Conservation (phyloP, 37 sponge, comb jelly and placozoan species). For the Beroe forskalii region DNA sequence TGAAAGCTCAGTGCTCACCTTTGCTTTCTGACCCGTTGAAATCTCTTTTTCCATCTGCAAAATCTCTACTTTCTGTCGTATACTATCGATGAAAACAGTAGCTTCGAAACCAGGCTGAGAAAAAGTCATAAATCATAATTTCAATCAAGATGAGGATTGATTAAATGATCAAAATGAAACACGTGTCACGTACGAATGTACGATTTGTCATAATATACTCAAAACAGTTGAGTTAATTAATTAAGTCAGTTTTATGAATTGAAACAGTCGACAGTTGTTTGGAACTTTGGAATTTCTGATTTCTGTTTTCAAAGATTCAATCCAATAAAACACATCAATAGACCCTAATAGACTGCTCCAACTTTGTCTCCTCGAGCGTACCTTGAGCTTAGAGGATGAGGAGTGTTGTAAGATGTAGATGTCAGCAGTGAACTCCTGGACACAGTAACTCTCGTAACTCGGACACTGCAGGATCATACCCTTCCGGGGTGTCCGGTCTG, state of each 20-base stretch:
- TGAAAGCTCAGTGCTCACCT: constrained; percentile 25
- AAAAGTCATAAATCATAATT: too few species aligned
- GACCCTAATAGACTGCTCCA: too few species aligned
- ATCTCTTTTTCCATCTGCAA: constrained; percentile 39
- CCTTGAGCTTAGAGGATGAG: constrained; percentile 66
- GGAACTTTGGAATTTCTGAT: too few species aligned
- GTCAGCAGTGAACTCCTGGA: constrained; percentile 77
- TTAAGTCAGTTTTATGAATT: too few species aligned
- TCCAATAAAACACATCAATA: too few species aligned
- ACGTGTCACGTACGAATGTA: not conserved
- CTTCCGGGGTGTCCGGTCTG: constrained; percentile 40
- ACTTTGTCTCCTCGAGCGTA: not conserved
- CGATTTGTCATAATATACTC: too few species aligned
- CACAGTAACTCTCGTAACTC: constrained; percentile 58
- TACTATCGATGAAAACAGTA: constrained; percentile 53
- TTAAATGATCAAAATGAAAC: not conserved
- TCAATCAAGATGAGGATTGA: not conserved
- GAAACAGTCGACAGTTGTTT: too few species aligned
- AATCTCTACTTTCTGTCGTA: constrained; percentile 47
- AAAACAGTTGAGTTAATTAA: too few species aligned
- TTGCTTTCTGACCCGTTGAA: constrained; percentile 52
- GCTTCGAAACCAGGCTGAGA: constrained; percentile 54
- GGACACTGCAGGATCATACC: constrained; percentile 51
- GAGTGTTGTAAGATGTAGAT: constrained; percentile 73
- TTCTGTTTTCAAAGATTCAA: too few species aligned